Conservation (phyloP, 2,888 invertebrate genomes). For the Ennomos fuscantarius region DNA sequence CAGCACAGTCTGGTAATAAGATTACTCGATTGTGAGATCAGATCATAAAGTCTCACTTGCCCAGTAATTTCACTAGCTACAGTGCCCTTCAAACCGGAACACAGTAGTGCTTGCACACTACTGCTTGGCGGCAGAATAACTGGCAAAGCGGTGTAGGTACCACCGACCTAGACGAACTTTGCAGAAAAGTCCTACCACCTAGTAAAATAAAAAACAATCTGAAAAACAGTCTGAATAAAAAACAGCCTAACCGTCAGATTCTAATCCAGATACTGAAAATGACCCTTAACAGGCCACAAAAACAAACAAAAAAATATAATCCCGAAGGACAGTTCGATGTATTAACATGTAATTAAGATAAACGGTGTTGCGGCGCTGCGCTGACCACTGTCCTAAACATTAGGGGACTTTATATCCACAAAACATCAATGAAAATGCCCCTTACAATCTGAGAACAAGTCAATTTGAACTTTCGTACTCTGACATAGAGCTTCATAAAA, state of each 20-base stretch:
- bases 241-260: constrained; percentile 46
- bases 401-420: constrained; percentile 24
- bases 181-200: too few species aligned
- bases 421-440: constrained; percentile 16
- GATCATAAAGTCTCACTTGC: too few species aligned
- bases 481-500: background rate
- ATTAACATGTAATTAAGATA: constrained; percentile 76
- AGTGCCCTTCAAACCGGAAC: too few species aligned
- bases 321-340: constrained; percentile 44
- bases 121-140: too few species aligned
- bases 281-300: constrained; percentile 55
- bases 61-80: too few species aligned
- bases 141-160: too few species aligned
- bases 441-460: background rate
- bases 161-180: too few species aligned
- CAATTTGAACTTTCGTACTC: constrained; percentile 4
- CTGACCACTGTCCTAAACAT: constrained; percentile 37
- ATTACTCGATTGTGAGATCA: too few species aligned
- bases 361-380: constrained; percentile 63
- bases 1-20: too few species aligned
- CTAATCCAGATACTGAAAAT: constrained; percentile 64
- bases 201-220: too few species aligned
- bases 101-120: too few species aligned
- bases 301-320: constrained; percentile 54
- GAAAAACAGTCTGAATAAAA: constrained; percentile 2